A percentile compares a stretch with the other conserved stretches of the same genome.
Evolutionary conservation across 2,113 vertebrate species (phyloP).

Genomic region (Antechinus flavipes): DNA sequence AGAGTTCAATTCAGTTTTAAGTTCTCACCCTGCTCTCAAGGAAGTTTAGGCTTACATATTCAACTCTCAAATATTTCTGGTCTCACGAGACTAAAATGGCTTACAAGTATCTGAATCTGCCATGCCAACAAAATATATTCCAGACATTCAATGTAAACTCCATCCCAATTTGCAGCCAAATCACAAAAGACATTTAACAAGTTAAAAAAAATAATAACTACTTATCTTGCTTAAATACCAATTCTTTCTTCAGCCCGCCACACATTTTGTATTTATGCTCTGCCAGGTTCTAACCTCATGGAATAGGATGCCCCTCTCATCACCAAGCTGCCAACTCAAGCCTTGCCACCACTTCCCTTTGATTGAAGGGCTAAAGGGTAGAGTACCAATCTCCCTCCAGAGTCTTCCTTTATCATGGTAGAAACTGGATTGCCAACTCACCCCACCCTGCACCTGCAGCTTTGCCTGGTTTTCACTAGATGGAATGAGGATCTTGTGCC

Average conservation of each 20-base stretch:
- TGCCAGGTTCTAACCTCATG: too few relatives aligned
- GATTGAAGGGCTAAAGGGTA: background rate
- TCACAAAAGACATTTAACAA: background rate
- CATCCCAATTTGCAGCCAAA: conserved; percentile 8
- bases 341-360: background rate
- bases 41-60: conserved; percentile 38
- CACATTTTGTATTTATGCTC: background rate
- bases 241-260: background rate
- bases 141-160: conserved; percentile 57
- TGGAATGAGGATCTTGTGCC: background rate
- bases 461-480: background rate
- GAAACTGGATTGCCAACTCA: background rate
- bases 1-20: conserved; percentile 20
- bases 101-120: background rate
- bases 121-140: conserved; percentile 40
- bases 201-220: background rate
- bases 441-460: too few relatives aligned
- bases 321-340: too few relatives aligned
- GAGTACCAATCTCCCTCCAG: background rate
- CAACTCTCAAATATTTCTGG: conserved; percentile 2
- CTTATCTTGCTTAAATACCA: background rate
- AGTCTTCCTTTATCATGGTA: background rate
- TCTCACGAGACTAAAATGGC: conserved; percentile 25
- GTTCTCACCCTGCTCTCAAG: background rate
- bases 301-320: background rate